A percentile compares a stretch with the other conserved stretches of the same genome.
Evolutionary conservation across 2,113 vertebrate genomes (phyloP).

Genomic region (Telmatochromis sp.): DNA sequence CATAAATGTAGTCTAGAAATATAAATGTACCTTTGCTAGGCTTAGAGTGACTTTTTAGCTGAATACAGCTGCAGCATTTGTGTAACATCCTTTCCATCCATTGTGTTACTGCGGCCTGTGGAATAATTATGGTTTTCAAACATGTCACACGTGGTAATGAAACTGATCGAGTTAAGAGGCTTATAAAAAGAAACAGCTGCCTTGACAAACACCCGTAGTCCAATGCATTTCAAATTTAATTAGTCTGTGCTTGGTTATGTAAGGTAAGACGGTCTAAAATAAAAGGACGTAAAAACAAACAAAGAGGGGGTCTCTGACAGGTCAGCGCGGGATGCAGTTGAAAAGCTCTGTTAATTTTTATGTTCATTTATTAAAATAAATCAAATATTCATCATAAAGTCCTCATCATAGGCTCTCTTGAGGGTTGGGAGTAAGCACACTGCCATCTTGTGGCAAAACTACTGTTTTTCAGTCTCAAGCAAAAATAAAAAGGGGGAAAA

Average conservation of each 20-base stretch:
- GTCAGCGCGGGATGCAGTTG: not conserved
- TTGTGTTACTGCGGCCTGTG: not conserved
- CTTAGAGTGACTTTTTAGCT: not conserved
- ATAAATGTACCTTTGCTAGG: not conserved
- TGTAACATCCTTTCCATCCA: not conserved
- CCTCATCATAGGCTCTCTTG: not conserved
- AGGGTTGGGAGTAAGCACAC: not conserved
- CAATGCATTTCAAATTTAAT: not conserved
- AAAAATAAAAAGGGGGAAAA: accelerated
- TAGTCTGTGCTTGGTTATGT: not conserved
- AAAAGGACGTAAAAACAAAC: not conserved
- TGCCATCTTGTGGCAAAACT: constrained; percentile 45
- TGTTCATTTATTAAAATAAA: not conserved
- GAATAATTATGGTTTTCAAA: not conserved
- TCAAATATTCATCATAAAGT: not conserved
- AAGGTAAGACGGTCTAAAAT: not conserved
- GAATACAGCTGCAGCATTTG: not conserved
- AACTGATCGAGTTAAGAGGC: not conserved
- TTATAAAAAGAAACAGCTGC: constrained; percentile 1
- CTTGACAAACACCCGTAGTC: not conserved
- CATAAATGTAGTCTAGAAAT: not conserved
- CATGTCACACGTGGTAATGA: not conserved
- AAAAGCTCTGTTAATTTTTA: not conserved
- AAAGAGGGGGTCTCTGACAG: not conserved
- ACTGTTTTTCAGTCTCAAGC: not conserved